Percentiles rank a stretch among this genome's conserved stretches.
Evolutionary conservation across 2,797 vertebrate genomes (phyloP).

Genomic region (Bufotes viridis): DNA sequence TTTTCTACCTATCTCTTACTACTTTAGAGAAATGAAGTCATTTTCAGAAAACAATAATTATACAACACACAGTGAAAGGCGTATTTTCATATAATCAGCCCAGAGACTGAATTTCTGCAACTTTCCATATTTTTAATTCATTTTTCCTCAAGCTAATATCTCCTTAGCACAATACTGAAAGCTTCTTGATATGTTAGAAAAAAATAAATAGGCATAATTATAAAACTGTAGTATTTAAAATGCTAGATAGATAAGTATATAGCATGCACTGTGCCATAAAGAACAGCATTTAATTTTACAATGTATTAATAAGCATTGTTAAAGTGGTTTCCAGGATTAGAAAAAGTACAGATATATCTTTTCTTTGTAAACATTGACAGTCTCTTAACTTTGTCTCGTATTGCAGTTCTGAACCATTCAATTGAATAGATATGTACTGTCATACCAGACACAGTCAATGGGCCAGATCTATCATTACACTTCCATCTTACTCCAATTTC

Average conservation of each 20-base stretch:
- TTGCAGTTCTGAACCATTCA: no score
- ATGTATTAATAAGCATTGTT: background rate
- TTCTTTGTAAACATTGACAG: background rate
- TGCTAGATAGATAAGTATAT: background rate
- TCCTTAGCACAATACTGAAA: background rate
- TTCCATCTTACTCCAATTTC: no score
- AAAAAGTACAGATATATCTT: background rate
- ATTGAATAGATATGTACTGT: no score
- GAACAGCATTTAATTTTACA: background rate
- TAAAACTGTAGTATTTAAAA: background rate
- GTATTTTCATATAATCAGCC: background rate
- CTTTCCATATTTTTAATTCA: background rate
- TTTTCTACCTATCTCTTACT: slow-evolving; percentile 16
- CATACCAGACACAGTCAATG: no score
- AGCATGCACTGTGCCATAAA: background rate
- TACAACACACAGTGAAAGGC: slow-evolving; percentile 8
- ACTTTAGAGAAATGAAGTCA: slow-evolving; percentile 27
- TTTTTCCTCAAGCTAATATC: no score
- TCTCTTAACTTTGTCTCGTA: no score
- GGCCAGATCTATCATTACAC: no score
- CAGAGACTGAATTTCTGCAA: background rate
- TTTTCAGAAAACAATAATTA: slow-evolving; percentile 48
- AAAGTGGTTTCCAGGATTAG: background rate
- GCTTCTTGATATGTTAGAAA: background rate
- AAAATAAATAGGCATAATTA: background rate